These are phyloP conservation scores for Ceyx margarethae DNA, from an alignment of 2,113 vertebrate species.

Conservation along the genomic window DNA sequence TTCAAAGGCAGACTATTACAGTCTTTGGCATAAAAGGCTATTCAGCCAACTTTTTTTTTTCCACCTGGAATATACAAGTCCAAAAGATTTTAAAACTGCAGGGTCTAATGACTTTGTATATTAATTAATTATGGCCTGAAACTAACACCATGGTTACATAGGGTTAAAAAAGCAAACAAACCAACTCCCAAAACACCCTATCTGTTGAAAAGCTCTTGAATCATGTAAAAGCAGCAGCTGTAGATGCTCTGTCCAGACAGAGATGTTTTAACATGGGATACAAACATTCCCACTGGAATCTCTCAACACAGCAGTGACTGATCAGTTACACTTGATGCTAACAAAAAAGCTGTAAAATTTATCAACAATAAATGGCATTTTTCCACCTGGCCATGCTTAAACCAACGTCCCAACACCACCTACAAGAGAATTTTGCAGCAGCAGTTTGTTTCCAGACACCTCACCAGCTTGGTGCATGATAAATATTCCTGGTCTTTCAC, in stretches of 20 bases:
- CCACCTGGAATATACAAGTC: not conserved
- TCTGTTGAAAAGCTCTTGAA: not conserved
- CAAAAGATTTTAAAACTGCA: not conserved
- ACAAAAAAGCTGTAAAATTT: not conserved
- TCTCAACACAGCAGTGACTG: not conserved
- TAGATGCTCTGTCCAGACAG: not conserved
- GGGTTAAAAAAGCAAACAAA: not conserved
- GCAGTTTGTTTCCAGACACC: not conserved
- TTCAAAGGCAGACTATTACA: not conserved
- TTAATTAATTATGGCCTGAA: not conserved
- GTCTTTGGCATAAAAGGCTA: not conserved
- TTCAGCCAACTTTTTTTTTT: not conserved
- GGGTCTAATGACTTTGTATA: not conserved
- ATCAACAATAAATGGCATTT: not conserved
- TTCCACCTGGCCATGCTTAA: not conserved
- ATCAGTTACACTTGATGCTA: not conserved
- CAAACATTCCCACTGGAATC: not conserved
- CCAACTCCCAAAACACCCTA: not conserved
- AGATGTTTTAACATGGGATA: not conserved
- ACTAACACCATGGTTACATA: not conserved
- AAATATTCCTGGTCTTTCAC: not conserved
- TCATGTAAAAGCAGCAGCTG: not conserved
- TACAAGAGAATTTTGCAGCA: not conserved
- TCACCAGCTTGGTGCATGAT: not conserved
- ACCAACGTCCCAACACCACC: not conserved